Evolutionary conservation across 2,888 invertebrate species (phyloP).

Genomic region (Eubasilissa splendida): DNA sequence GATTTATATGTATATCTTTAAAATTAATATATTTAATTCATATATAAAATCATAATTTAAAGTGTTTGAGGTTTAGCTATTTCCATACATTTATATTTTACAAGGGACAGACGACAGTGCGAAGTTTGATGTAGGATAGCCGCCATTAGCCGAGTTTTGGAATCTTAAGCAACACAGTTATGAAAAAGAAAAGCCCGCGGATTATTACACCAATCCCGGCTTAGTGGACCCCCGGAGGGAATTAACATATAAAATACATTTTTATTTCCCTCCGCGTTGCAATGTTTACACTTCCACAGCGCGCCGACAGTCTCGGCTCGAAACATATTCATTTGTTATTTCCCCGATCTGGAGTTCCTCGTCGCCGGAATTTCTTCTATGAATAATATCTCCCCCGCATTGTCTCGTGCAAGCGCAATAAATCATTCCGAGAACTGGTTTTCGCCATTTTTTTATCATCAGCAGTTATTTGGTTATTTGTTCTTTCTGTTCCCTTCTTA

Average conservation of each 20-base stretch:
- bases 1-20: too few relatives aligned
- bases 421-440: neutral
- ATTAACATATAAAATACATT: slow-evolving; percentile 3
- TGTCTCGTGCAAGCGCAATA: neutral
- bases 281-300: neutral
- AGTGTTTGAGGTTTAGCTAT: too few relatives aligned
- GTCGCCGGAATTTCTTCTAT: neutral
- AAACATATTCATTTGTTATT: slow-evolving; percentile 6
- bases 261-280: neutral
- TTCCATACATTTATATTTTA: too few relatives aligned
- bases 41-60: too few relatives aligned
- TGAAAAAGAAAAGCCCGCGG: neutral
- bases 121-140: too few relatives aligned
- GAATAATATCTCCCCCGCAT: neutral
- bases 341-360: neutral
- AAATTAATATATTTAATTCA: too few relatives aligned
- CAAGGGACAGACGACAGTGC: too few relatives aligned
- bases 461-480: neutral
- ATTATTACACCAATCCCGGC: neutral
- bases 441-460: neutral
- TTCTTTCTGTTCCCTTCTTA: too few relatives aligned
- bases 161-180: too few relatives aligned
- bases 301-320: neutral
- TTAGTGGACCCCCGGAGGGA: neutral
- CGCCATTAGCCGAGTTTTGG: too few relatives aligned